Evolutionary conservation across 2,797 vertebrate genomes (phyloP), one percentile per base, ranked within the genome.

Genomic region (Clarias laeviceps): DNA sequence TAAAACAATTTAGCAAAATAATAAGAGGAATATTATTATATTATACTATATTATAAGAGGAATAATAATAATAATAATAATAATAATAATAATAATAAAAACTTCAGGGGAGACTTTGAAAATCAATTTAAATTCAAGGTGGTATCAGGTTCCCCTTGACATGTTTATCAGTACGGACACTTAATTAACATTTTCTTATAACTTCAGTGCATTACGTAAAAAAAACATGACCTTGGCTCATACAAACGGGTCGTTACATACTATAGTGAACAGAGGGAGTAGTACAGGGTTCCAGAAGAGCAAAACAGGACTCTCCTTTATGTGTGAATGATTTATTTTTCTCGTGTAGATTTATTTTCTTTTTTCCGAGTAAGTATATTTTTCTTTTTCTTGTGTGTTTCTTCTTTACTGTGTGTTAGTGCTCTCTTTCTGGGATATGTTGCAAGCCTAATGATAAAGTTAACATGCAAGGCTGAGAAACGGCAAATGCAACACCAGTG

Each of bases 221-320:
- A 50, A 37, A 50, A 85, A 64, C 32, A 72, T 27, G 78, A 61
- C 78, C 57, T 85, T 80, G 68, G 68, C 68, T 34, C 24, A 15
- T 22, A 73, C 57, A 65, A 73, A 85, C 34, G 1, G 27, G 12
- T 22, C 4, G 1, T 73, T 80, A 61, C 14, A 0, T 70, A 69
- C 32, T 61, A 6, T 24, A 54, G 15, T 34, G 45, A 62, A 54
- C 73, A 68, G 45, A 29, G 17, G 27, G 74, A 84, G 29, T 79
- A 68, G 12, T 37, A 56, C 20, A 84, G 45, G 9, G 45, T 9
- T 12, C 45, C 45, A 50, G 45, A 50, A 50, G 45, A 50, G 45
- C 45, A 12, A 50, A 50, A 9, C 45, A 45, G 11, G 11, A 12
- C 45, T 50, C 45, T 12, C 45, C 45, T 11, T 50, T 50, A 50